Evolutionary conservation across 2,797 vertebrate species (phyloP), one percentile per base, ranked within the genome.

Genomic region (Argentina silus): DNA sequence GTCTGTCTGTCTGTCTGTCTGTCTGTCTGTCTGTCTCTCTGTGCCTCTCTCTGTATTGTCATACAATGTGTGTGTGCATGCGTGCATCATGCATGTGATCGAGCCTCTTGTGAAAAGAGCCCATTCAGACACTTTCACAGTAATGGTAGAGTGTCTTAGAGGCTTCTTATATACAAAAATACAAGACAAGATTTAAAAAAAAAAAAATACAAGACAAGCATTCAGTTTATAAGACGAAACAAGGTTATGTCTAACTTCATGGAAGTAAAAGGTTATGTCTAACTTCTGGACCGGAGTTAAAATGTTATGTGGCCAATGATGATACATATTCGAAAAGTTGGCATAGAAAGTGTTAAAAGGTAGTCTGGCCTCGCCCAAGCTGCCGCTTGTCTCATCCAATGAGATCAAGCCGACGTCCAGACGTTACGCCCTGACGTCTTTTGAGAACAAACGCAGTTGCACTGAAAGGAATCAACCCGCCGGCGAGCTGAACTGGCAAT

Each of bases 341-440:
- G 27, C 27, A 36, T 36, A 36, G 27, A 36, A 36, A 36, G 27
- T 36, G 27, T 36, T 36, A 36, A 36, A n/a, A n/a, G n/a, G 27
- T 36, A 36, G 7, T 44, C 7, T n/a, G 36, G 42, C 17, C 15
- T 48, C 19, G 21, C 64, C 48, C 21, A 51, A 27, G 64, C 45
- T 42, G 36, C 55, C 17, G 51, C n/a, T 27, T 21, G 63, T 12
- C 60, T 7, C 19, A 19, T 4, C 4, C 2, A 4, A 36, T 36
- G n/a, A 42, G 48, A 43, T 14, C 36, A 66, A 64, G 14, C 48
- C 71, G 15, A 56, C 75, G 69, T 62, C 47, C 45, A n/a, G 47
- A 62, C 74, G 69, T 71, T 71, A 61, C 75, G 75, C 67, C 62
- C 7, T 62, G 69, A 67, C 69, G 75, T 72, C 9, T 9, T 42